These are phyloP conservation scores for Phycodurus eques DNA, from an alignment of 2,113 vertebrate genomes.

Conservation along the genomic window DNA sequence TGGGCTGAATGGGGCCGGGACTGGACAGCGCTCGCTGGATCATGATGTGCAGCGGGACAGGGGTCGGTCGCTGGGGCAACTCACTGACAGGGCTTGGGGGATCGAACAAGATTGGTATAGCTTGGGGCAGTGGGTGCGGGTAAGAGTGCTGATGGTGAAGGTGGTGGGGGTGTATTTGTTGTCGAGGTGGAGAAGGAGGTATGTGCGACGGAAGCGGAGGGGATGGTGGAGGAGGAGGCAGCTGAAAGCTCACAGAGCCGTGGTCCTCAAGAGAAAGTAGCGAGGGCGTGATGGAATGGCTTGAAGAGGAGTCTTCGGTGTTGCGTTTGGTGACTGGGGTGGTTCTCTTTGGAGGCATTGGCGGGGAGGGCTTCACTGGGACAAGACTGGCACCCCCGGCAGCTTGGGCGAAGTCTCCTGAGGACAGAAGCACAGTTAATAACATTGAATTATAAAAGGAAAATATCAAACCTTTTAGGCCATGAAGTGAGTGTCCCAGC, in stretches of 20 bases:
- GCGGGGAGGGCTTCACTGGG: slow-evolving; percentile 87
- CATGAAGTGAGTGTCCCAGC: background rate
- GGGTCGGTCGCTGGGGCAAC: slow-evolving; percentile 73
- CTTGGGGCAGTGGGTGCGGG: slow-evolving; percentile 68
- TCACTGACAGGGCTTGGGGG: slow-evolving; percentile 63
- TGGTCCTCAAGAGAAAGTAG: slow-evolving; percentile 70
- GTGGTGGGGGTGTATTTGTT: slow-evolving; percentile 76
- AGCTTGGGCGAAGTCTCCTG: slow-evolving; percentile 86
- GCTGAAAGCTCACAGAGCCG: slow-evolving; percentile 70
- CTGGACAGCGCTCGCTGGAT: slow-evolving; percentile 93
- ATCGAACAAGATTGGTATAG: slow-evolving; percentile 72
- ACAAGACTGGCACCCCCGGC: slow-evolving; percentile 71
- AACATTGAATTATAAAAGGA: background rate
- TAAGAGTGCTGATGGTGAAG: slow-evolving; percentile 53
- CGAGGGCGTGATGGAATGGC: slow-evolving; percentile 52
- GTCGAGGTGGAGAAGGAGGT: slow-evolving; percentile 75
- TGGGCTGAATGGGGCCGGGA: slow-evolving; percentile 80
- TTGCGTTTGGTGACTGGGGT: slow-evolving; percentile 76
- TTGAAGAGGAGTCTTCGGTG: slow-evolving; percentile 55
- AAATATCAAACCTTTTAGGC: background rate
- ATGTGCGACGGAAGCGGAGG: slow-evolving; percentile 74
- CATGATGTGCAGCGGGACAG: slow-evolving; percentile 88
- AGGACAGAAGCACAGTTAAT: slow-evolving; percentile 32
- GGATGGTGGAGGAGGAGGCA: slow-evolving; percentile 72
- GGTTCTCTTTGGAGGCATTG: slow-evolving; percentile 89